These are phyloP conservation scores for Hyphantria cunea DNA, from an alignment of 1,140 invertebrate genomes.

Conservation along the genomic window DNA sequence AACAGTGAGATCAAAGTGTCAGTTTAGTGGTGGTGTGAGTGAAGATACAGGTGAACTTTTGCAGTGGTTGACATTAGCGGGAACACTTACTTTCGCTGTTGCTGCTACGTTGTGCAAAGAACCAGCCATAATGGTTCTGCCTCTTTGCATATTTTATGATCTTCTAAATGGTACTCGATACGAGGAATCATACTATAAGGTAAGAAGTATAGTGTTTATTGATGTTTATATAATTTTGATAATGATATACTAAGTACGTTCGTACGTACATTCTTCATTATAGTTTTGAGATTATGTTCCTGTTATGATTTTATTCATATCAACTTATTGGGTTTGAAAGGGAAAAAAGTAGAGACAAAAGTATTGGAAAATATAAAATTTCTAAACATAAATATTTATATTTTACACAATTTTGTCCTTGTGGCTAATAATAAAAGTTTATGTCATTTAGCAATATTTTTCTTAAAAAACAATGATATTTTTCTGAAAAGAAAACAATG, in stretches of 20 bases:
- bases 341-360: too few relatives aligned
- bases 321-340: too few relatives aligned
- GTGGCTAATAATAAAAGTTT: too few relatives aligned
- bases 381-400: too few relatives aligned
- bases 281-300: slow-evolving; percentile 47
- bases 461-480: too few relatives aligned
- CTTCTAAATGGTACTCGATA: slow-evolving; percentile 78
- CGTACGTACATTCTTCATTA: too few relatives aligned
- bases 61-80: slow-evolving; percentile 82
- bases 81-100: slow-evolving; percentile 83
- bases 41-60: slow-evolving; percentile 71
- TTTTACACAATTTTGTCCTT: too few relatives aligned
- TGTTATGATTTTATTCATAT: too few relatives aligned
- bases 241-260: too few relatives aligned
- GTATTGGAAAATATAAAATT: too few relatives aligned
- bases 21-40: slow-evolving; percentile 72
- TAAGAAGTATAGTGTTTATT: slow-evolving; percentile 52
- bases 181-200: slow-evolving; percentile 76
- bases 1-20: slow-evolving; percentile 65
- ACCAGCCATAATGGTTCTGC: slow-evolving; percentile 94
- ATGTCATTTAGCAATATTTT: too few relatives aligned
- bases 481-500: neutral
- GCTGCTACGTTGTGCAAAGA: slow-evolving; percentile 94
- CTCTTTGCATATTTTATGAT: slow-evolving; percentile 92
- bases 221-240: neutral